Base-by-base conservation (phyloP, 2,113 vertebrate genomes). In the Smithornis capensis region DNA sequence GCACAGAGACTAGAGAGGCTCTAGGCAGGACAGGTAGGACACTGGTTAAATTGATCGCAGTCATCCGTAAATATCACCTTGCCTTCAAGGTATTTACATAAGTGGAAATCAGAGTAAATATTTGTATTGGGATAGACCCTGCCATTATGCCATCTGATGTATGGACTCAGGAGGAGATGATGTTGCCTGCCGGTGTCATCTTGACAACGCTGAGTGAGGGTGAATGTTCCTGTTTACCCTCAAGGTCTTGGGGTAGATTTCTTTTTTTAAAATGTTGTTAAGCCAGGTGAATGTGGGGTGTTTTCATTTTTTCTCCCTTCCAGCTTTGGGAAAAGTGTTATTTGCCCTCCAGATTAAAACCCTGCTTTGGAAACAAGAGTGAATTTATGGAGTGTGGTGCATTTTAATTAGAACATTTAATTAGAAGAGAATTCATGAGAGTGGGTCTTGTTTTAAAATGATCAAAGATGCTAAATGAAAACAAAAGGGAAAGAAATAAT, bases 351-450 rank as follows among this genome's bases (percentile, higher is more conserved):
- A 90, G 83, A 95, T 92, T 96, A 88, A 96, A 96, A 71, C 68
- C 21, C 23, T 81, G 71, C 88, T 87, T 96, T 94, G 57, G 67
- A 96, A 96, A 92, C 59, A 56, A 65, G 71, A 85, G 60, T 95
- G 76, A 95, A 93, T 95, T 93, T 97, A 94, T 93, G 87, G 93
- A 94, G 88, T 77, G 71, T 92, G 75, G 64, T 95, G 68, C 68
- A 49, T 93, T 96, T 96, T 96, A 96, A 96, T 96, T 94, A 96
- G 90, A 96, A 78, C 73, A 24, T 87, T 96, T 96, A 96, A 95
- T 97, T 94, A 96, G 92, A 76, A 94, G 71, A 79, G 80, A 83
- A 94, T 94, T 96, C 92, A 50, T 75, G 83, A 88, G 77, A 95
- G 88, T 77, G 50, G 37, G 73, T 93, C 60, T 96, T 95, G 88